phyloP scores from a whole-genome alignment of 2,113 vertebrate genomes.

The Stegostoma tigrinum region DNA sequence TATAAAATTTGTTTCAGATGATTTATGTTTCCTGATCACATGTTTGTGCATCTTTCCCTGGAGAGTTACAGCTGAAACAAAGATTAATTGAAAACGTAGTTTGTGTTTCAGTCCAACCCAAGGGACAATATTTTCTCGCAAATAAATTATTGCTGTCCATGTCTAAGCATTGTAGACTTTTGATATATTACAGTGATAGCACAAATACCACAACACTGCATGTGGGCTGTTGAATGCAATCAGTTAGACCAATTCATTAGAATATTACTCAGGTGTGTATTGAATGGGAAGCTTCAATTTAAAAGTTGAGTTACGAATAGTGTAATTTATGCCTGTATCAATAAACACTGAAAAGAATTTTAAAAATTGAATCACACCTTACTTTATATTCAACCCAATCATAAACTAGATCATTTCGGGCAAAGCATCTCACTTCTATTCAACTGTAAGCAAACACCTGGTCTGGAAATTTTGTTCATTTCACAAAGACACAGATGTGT shows the following conservation, averaged over 20 bases:
- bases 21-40: slow-evolving; percentile 19
- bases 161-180: background rate
- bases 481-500: background rate
- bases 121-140: slow-evolving; percentile 8
- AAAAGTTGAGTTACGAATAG: background rate
- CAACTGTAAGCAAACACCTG: background rate
- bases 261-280: background rate
- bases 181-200: background rate
- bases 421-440: background rate
- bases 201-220: background rate
- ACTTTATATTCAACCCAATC: background rate
- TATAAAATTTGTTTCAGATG: background rate
- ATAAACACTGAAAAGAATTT: background rate
- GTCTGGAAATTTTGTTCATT: background rate
- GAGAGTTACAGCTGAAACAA: background rate
- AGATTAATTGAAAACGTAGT: slow-evolving; percentile 11
- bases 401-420: background rate
- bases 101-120: background rate
- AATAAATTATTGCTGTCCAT: background rate
- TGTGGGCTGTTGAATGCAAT: background rate
- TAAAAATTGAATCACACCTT: background rate
- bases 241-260: background rate
- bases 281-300: background rate
- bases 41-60: background rate
- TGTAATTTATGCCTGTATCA: background rate